phyloP scores from a whole-genome alignment of 2,888 invertebrate genomes.

The Tetragonisca angustula region DNA sequence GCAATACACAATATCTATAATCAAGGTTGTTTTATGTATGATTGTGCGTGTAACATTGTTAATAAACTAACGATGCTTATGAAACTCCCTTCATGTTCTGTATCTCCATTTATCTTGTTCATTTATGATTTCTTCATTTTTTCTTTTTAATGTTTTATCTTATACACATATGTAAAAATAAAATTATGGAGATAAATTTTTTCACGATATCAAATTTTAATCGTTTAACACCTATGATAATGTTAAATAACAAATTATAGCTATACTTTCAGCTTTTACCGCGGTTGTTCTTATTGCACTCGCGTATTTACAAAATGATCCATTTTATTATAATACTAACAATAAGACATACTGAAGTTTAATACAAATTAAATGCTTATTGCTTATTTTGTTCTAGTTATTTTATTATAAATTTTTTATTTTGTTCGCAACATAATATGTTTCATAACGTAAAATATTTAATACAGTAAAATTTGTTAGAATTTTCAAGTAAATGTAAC shows the following conservation, averaged over 20 bases:
- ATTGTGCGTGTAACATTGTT: slow-evolving; percentile 83
- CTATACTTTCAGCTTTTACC: not conserved
- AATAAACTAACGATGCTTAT: slow-evolving; percentile 83
- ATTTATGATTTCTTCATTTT: not conserved
- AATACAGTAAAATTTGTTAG: not conserved
- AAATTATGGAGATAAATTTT: not conserved
- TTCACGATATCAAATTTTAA: not conserved
- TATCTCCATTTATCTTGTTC: not conserved
- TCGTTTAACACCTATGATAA: not conserved
- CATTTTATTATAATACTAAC: slow-evolving; percentile 11
- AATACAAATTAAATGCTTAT: not conserved
- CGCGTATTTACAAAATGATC: not conserved
- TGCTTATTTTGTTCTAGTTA: not conserved
- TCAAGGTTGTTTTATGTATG: slow-evolving; percentile 83
- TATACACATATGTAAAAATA: not conserved
- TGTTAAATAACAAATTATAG: not conserved
- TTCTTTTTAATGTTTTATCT: not conserved
- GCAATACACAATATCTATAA: slow-evolving; percentile 73
- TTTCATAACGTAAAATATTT: too few species aligned
- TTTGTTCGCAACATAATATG: not conserved
- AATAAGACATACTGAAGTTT: not conserved
- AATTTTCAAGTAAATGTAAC: not conserved
- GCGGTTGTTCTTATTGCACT: not conserved
- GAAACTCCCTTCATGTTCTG: slow-evolving; percentile 66
- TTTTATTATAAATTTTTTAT: not conserved